Evolutionary conservation across 2,797 vertebrate genomes (phyloP).

Genomic region (Crax fasciolata): DNA sequence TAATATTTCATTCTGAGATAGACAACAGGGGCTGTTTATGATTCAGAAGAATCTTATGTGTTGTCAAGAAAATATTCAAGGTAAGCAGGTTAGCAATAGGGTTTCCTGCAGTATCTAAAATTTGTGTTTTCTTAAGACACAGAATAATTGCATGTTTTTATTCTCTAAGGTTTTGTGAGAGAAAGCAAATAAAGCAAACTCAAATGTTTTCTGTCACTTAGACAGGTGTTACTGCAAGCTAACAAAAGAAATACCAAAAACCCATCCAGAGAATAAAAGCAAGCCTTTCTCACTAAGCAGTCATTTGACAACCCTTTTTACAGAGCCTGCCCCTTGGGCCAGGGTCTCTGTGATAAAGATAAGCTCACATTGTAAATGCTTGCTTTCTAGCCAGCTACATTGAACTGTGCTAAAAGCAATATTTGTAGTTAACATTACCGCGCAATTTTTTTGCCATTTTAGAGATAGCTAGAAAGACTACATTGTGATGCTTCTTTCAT

Average conservation of each 20-base stretch:
- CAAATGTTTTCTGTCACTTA: slow-evolving; percentile 60
- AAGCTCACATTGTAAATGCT: slow-evolving; percentile 31
- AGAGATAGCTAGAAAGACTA: neutral
- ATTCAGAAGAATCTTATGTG: slow-evolving; percentile 1
- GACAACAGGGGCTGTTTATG: neutral
- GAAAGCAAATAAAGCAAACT: slow-evolving; percentile 54
- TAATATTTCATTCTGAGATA: slow-evolving; percentile 19
- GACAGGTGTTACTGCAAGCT: slow-evolving; percentile 62
- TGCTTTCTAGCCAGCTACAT: slow-evolving; percentile 22
- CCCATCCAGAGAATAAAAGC: slow-evolving; percentile 27
- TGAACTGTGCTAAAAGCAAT: slow-evolving; percentile 38
- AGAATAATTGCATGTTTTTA: slow-evolving; percentile 32
- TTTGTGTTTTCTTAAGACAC: slow-evolving; percentile 10
- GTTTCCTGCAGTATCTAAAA: neutral
- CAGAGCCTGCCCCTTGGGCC: slow-evolving; percentile 16
- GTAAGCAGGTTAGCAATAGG: neutral
- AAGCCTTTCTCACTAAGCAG: slow-evolving; percentile 23
- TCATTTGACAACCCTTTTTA: slow-evolving; percentile 56
- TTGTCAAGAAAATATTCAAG: neutral
- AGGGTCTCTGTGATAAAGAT: slow-evolving; percentile 38
- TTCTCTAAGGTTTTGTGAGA: slow-evolving; percentile 47
- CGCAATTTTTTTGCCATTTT: slow-evolving; percentile 33
- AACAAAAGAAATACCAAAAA: slow-evolving; percentile 67
- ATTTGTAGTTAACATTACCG: slow-evolving; percentile 35
- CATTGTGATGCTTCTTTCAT: neutral